Base-by-base conservation (phyloP, 2,888 invertebrate genomes). In the Pandemis cinnamomeana region DNA sequence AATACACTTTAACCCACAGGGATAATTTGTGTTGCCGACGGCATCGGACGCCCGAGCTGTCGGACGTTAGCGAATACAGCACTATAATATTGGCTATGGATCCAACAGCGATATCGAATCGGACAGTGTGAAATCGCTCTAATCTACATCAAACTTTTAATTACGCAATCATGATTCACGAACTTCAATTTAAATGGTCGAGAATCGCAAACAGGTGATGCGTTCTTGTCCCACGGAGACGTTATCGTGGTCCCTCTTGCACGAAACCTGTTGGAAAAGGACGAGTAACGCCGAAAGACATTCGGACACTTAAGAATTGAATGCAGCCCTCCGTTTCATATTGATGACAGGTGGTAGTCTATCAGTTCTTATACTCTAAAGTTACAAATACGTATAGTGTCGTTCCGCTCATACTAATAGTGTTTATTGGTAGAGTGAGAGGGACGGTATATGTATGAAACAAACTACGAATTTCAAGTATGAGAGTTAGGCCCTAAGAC, bases 101-200 rank as follows among this genome's bases (percentile, higher is more conserved):
- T 36, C 27, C 27, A 2, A 4, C 27, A 36, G 3, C 27, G 4
- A 36, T 36, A 36, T 36, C 27, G 27, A 36, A 36, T 36, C 27
- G 27, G 27, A 36, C 27, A 36, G 27, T 4, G 27, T 42, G 51
- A 44, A 48, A 36, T 4, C 48, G 15, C 53, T 53, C n/a, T 53
- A 7, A 36, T 36, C 2, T 36, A 36, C 13, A 13, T 48, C 13
- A 48, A 48, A 48, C 15, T 6, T n/a, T 36, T 71, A 64, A 71
- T 55, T 71, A 61, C n/a, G 27, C 71, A 63, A 71, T 71, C 64
- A 71, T 10, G 64, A 27, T 64, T 69, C 36, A 41, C 11, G 69
- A 20, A 61, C 13, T 20, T 62, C 10, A 36, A 41, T 51, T 53
- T 20, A 55, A 63, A 71, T 71, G 48, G 48, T 48, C 5, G 13